Base-by-base conservation (phyloP, 2,888 invertebrate species). In the Timema podura region DNA sequence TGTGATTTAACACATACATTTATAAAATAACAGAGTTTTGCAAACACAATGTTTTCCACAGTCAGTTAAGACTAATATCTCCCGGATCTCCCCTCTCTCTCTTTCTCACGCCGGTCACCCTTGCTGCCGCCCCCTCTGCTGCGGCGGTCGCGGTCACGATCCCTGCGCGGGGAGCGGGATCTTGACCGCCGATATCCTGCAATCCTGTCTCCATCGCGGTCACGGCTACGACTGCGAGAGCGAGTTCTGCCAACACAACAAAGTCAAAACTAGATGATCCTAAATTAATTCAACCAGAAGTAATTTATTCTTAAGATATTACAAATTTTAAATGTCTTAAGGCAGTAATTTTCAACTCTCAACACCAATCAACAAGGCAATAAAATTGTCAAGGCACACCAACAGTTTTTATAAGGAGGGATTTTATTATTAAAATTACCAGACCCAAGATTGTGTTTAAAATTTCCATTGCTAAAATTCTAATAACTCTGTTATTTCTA, bases 141-240 rank as follows among this genome's bases (percentile, higher is more conserved):
- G 48, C 74, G 70, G 61, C 61, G 61, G 61, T 80, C 77, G 9
- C 80, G 78, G 70, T 75, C 74, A 15, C 76, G 76, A 72, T 75
- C 80, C 70, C 73, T 76, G 76, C 74, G 70, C 49, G 74, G 72
- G 64, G 72, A 71, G 44, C 74, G 72, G 64, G 74, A 73, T 54
- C 77, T 68, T 74, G 79, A 68, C 74, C 80, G 68, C 11, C 73
- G 73, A 51, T 72, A 73, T 16, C 70, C 73, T 49, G 72, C 70
- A 57, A 73, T 73, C 64, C 68, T 70, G 59, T 73, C 84, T 2
- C 80, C 81, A 59, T 84, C 82, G 75, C 88, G 79, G 78, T 78
- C 81, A 85, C 74, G 91, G 88, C 13, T 92, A 86, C 65, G 91
- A 89, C 82, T 92, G 90, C 77, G 91, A 80, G 81, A 92, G 88